Conservation (phyloP, 2,113 vertebrate species). For the Ictalurus punctatus region DNA sequence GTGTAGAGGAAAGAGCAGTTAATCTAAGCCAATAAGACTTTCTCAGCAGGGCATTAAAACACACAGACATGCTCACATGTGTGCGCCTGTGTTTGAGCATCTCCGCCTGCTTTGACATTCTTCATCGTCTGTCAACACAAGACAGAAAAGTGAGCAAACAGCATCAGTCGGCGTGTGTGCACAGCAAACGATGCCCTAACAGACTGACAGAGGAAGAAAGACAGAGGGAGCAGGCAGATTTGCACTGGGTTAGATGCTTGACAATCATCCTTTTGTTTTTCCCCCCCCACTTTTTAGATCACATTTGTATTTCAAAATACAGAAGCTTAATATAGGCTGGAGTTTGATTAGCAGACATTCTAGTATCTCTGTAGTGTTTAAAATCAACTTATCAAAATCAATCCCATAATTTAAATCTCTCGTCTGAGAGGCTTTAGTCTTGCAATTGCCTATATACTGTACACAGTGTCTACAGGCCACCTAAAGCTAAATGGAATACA, state of each 20-base stretch:
- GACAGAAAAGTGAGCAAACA: constrained; percentile 67
- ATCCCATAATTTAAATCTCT: background rate
- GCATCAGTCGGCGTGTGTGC: constrained; percentile 68
- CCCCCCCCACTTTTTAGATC: background rate
- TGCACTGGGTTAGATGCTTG: background rate
- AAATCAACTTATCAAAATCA: background rate
- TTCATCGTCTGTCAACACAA: constrained; percentile 66
- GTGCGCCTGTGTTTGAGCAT: constrained; percentile 45
- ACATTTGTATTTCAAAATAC: background rate
- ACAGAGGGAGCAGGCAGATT: background rate
- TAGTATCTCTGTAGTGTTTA: background rate
- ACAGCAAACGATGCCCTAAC: constrained; percentile 36
- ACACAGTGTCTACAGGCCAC: background rate
- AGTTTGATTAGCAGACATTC: background rate
- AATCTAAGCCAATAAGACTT: constrained; percentile 28
- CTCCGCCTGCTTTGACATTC: constrained; percentile 54
- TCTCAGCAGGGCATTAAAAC: background rate
- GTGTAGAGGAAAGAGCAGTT: constrained; percentile 33
- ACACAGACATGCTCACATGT: constrained; percentile 45
- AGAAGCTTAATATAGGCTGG: background rate
- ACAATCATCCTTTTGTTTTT: background rate
- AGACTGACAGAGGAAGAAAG: constrained; percentile 11
- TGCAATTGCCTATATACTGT: background rate
- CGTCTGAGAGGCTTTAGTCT: background rate
- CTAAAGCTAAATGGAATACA: background rate